Evolutionary conservation across 2,113 vertebrate species (phyloP).

Genomic region (Regulus satrapa): DNA sequence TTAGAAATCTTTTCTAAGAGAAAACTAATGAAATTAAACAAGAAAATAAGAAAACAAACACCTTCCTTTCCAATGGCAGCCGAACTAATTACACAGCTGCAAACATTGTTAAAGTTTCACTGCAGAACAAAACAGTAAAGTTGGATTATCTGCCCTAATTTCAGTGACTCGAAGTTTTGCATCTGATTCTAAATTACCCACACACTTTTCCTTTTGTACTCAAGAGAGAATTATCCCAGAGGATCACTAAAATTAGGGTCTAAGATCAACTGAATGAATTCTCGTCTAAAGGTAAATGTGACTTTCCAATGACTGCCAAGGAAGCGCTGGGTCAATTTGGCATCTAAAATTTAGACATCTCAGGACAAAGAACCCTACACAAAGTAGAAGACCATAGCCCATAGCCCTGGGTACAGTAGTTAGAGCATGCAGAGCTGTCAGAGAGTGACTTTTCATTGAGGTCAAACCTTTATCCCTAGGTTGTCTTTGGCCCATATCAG

Average conservation of each 20-base stretch:
- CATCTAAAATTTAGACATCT: neutral
- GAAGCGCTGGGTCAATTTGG: neutral
- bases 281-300: neutral
- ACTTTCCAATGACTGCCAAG: neutral
- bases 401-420: rapidly evolving
- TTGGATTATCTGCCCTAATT: neutral
- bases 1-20: neutral
- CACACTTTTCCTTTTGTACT: neutral
- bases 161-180: neutral
- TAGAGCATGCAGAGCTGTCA: neutral
- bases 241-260: neutral
- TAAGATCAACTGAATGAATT: neutral
- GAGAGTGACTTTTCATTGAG: neutral
- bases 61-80: neutral
- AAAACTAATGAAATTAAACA: neutral
- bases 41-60: neutral
- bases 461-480: neutral
- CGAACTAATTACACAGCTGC: neutral
- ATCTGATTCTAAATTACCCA: neutral
- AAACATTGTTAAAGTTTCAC: neutral
- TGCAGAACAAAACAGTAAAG: neutral
- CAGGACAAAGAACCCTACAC: neutral
- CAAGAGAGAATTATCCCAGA: neutral
- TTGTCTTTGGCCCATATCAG: neutral
- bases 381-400: neutral